These are phyloP conservation scores for Triplophysa yarkandensis DNA, from an alignment of 2,797 vertebrate genomes.

Conservation along the genomic window DNA sequence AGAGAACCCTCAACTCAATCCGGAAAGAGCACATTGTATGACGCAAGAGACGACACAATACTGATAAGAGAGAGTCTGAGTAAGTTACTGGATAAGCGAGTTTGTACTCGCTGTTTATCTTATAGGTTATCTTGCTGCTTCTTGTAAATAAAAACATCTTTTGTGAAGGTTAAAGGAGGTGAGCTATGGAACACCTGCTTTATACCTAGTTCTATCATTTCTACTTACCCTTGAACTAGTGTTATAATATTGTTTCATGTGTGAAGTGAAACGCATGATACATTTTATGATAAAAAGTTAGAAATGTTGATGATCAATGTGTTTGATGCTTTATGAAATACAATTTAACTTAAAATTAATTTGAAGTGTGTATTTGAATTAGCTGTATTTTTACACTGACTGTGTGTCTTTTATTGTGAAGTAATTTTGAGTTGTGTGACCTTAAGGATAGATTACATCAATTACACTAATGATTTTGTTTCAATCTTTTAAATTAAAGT, in stretches of 20 bases:
- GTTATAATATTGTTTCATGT: background rate
- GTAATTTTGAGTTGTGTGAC: background rate
- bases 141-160: conserved; percentile 36
- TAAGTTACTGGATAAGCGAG: background rate
- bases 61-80: conserved; percentile 10
- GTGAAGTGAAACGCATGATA: too few relatives aligned
- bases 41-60: conserved; percentile 26
- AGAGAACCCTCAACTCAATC: background rate
- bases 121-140: conserved; percentile 30
- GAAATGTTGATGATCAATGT: too few relatives aligned
- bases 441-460: background rate
- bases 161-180: conserved; percentile 7
- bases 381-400: conserved; percentile 8
- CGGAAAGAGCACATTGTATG: conserved; percentile 31
- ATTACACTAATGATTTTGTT: too few relatives aligned
- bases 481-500: too few relatives aligned
- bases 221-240: background rate
- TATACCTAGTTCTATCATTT: conserved; percentile 29
- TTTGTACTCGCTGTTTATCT: conserved; percentile 33
- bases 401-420: background rate
- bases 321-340: too few relatives aligned
- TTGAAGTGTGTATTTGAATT: too few relatives aligned
- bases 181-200: conserved; percentile 20
- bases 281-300: too few relatives aligned
- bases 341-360: too few relatives aligned